phyloP scores from a whole-genome alignment of 2,113 vertebrate genomes.

The Mungos mungo region DNA sequence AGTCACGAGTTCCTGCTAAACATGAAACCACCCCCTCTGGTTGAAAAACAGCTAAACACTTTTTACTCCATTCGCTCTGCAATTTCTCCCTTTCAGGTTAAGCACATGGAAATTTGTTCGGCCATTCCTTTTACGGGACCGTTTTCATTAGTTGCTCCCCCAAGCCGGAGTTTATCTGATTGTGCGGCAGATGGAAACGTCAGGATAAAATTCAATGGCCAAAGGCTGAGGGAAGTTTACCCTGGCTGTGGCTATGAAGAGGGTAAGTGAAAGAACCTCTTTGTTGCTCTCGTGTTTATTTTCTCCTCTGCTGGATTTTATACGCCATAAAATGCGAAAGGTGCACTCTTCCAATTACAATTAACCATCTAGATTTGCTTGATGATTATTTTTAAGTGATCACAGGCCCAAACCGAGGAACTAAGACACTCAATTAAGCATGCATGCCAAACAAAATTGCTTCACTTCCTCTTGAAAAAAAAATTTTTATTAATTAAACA shows the following conservation, averaged over 20 bases:
- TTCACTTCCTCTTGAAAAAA: slow-evolving; percentile 10
- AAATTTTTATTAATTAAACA: slow-evolving; percentile 46
- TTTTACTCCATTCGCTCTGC: not conserved
- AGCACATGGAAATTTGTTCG: slow-evolving; percentile 70
- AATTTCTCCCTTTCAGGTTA: slow-evolving; percentile 50
- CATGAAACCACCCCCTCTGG: slow-evolving; percentile 65
- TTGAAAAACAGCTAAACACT: slow-evolving; percentile 54
- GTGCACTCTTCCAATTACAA: not conserved
- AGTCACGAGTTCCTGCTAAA: slow-evolving; percentile 79
- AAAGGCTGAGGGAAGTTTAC: slow-evolving; percentile 64
- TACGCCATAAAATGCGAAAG: not conserved
- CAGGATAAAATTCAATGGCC: slow-evolving; percentile 52
- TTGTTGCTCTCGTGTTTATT: not conserved
- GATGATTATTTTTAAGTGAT: slow-evolving; percentile 24
- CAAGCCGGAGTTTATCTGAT: slow-evolving; percentile 64
- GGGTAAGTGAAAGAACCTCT: slow-evolving; percentile 77
- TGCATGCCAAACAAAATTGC: not conserved
- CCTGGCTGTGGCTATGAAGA: slow-evolving; percentile 68
- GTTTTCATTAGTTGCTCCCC: slow-evolving; percentile 61
- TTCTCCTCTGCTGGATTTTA: slow-evolving; percentile 36
- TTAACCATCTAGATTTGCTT: not conserved
- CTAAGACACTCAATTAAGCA: slow-evolving; percentile 8
- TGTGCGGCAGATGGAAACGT: slow-evolving; percentile 75
- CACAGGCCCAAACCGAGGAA: not conserved
- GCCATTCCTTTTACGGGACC: slow-evolving; percentile 37